Base-by-base conservation (phyloP, 2,888 invertebrate species). In the Furcula furcula region DNA sequence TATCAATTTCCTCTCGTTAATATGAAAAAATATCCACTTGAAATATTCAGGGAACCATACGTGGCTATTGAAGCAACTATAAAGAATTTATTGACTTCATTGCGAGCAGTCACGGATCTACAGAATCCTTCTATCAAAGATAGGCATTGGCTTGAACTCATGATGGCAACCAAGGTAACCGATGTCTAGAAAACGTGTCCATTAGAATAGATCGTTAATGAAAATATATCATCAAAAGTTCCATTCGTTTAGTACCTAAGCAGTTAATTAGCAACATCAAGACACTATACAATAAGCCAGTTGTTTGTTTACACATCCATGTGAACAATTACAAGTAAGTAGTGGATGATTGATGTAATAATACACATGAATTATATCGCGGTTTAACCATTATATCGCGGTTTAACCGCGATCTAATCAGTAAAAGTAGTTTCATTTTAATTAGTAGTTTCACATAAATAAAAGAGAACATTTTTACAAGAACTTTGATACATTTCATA, bases 41-140 rank as follows among this genome's bases (percentile, higher is more conserved):
- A n/a, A n/a, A n/a, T n/a, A n/a, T 49, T 31, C 31, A 89, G 95
- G 95, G 94, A 96, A 39, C 93, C 96, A 2, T 98, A 94, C 71
- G 64, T 89, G n/a, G 91, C 92, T 13, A 90, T 95, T 46, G 98
- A 98, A 76, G 91, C 90, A 3, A 93, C 92, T 3, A 93, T 98
- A 14, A 96, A 95, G 84, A 98, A 98, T 77, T 93, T 98, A 90
- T 92, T 98, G 90, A 97, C 98, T 0, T 97, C 98, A 0, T 79
- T 98, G 46, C 90, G 97, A 72, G 97, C 98, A 0, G 95, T 98
- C 1, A 95, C 96, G 2, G 98, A 98, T 69, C 86, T 98, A 5
- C 98, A 98, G 78, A 98, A 98, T 82, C 97, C 97, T 0, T 95
- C 98, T 0, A 97, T 98, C 53, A 92, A 96, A 46, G 96, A 97